Base-by-base conservation (phyloP, 2,888 invertebrate genomes). In the Brenthis daphne region DNA sequence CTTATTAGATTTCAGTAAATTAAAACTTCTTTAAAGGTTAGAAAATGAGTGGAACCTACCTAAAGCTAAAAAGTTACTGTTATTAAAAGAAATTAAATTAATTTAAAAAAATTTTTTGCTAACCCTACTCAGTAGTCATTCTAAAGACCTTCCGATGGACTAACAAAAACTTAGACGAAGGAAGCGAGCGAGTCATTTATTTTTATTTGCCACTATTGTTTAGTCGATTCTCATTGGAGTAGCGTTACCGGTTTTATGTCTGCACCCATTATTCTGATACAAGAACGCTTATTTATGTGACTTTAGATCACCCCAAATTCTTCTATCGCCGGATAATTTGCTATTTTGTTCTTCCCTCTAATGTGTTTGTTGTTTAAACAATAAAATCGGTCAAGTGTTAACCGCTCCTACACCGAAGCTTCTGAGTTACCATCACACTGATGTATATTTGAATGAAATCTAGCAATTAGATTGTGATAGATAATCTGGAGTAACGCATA, bases 91-190 rank as follows among this genome's bases (percentile, higher is more conserved):
- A 8, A 51, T 50, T 50, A n/a, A n/a, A 54, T 20, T 20, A 20
- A 54, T 54, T 12, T 12, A 24, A 29, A 43, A 24, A 29, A 43
- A 55, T 6, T 75, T 73, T 81, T 71, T 87, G 85, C 82, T 14
- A 64, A 76, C 83, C 43, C 73, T 89, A 84, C 85, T 55, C 78
- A 81, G 83, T 88, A 88, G 87, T 88, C 86, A 85, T 87, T 90
- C 86, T 89, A 90, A 90, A 90, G 90, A 88, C 87, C 89, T 88
- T 88, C 88, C 88, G 87, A 90, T 90, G 90, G 88, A 89, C 89
- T 89, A 86, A 85, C 87, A 89, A 88, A 88, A 90, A 90, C 87
- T 90, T 90, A 85, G 86, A 86, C 86, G 82, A 79, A 82, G 85
- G 82, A 86, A 86, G 85, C 82, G 78, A 81, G 83, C 77, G 81